Percentiles rank a stretch among this genome's conserved stretches.
phyloP scores from a whole-genome alignment of 2,113 vertebrate species.

The Sinocyclocheilus rhinocerous region DNA sequence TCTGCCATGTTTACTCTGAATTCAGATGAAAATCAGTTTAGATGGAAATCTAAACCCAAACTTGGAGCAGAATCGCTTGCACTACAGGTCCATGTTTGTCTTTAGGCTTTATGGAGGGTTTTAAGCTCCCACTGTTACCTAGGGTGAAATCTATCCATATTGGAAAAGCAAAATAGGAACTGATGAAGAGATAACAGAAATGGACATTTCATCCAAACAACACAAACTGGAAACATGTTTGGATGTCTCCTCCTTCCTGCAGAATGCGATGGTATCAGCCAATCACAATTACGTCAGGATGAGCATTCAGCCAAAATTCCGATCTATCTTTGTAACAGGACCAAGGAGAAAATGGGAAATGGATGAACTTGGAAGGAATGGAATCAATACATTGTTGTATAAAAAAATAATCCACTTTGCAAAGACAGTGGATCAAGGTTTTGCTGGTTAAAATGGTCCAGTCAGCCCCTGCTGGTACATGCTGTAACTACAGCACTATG shows the following conservation, averaged over 20 bases:
- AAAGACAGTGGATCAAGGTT: neutral
- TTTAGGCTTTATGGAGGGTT: constrained; percentile 63
- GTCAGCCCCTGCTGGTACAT: neutral
- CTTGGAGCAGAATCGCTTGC: constrained; percentile 59
- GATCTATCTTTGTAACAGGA: constrained; percentile 45
- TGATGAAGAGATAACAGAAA: constrained; percentile 66
- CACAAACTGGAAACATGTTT: constrained; percentile 70
- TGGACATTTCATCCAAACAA: constrained; percentile 65
- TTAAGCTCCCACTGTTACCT: constrained; percentile 66
- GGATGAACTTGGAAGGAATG: constrained; percentile 32
- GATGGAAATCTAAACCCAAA: constrained; percentile 69
- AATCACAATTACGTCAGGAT: constrained; percentile 51
- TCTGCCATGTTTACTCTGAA: constrained; percentile 68
- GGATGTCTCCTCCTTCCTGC: constrained; percentile 61
- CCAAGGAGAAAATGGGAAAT: constrained; percentile 39
- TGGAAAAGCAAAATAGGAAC: constrained; percentile 70
- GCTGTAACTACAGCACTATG: neutral
- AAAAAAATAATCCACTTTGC: neutral
- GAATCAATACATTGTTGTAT: constrained; percentile 24
- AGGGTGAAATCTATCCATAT: constrained; percentile 66
- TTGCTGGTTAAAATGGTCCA: neutral
- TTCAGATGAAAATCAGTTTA: constrained; percentile 70
- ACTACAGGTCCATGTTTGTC: constrained; percentile 61
- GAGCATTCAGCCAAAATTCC: constrained; percentile 50
- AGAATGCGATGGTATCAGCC: constrained; percentile 64